Percentiles rank a stretch among this genome's conserved stretches.
phyloP scores from a whole-genome alignment of 2,797 vertebrate genomes.

The Girardinus metallicus region DNA sequence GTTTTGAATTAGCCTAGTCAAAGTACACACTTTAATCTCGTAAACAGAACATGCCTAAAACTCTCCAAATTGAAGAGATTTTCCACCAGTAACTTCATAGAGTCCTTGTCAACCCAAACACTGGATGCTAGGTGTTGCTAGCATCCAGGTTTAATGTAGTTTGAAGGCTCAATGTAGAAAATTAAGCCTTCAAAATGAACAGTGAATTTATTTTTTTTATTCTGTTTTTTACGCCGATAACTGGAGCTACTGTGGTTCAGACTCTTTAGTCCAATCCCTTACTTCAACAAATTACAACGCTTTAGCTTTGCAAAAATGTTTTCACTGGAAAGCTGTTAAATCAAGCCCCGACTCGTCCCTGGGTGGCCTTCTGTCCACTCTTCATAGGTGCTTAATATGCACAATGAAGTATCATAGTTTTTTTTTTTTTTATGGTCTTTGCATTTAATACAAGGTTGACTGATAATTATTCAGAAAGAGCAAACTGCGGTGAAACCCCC shows the following conservation, averaged over 20 bases:
- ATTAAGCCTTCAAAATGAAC: not conserved
- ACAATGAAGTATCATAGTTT: slow-evolving; percentile 49
- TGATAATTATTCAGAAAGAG: slow-evolving; percentile 66
- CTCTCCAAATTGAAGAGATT: not conserved
- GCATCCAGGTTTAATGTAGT: not conserved
- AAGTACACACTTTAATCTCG: not conserved
- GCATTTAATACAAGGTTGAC: slow-evolving; percentile 59
- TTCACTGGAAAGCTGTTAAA: slow-evolving; percentile 35
- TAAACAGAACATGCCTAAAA: not conserved
- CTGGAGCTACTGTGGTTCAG: not conserved
- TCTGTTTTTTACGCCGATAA: not conserved
- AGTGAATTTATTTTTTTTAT: not conserved
- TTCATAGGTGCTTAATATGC: slow-evolving; percentile 25
- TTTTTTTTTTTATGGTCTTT: slow-evolving; percentile 65
- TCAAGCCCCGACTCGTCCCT: slow-evolving; percentile 26
- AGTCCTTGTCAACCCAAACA: not conserved
- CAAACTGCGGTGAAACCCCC: slow-evolving; percentile 53
- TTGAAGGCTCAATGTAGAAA: not conserved
- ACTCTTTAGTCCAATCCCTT: not conserved
- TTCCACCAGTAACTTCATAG: too few species aligned
- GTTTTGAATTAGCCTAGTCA: not conserved
- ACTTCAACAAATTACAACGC: not conserved
- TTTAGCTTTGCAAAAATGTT: slow-evolving; percentile 18
- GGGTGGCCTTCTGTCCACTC: slow-evolving; percentile 7
- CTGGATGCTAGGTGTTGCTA: not conserved